These are phyloP conservation scores for Vidua macroura DNA, from an alignment of 2,113 vertebrate genomes.

Conservation along the genomic window DNA sequence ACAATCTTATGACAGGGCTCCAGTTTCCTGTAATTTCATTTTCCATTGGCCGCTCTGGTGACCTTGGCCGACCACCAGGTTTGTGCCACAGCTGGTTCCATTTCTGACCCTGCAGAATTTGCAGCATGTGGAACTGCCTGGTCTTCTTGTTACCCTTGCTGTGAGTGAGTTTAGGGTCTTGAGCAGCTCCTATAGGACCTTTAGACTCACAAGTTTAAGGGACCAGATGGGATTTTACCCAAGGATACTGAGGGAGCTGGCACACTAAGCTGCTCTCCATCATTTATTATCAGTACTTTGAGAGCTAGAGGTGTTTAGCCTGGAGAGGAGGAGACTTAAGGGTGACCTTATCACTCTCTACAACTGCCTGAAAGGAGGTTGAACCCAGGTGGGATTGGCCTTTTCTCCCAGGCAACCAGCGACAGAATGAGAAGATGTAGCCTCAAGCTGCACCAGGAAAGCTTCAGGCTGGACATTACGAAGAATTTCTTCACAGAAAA, in stretches of 20 bases:
- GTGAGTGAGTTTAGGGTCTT: not conserved
- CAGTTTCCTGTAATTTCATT: accelerated
- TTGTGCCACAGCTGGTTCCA: accelerated
- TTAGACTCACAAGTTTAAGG: not conserved
- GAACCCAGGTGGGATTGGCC: not conserved
- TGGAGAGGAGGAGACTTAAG: not conserved
- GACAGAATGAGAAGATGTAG: not conserved
- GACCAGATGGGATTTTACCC: accelerated
- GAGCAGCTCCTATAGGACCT: not conserved
- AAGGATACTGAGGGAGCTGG: not conserved
- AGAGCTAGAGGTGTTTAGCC: not conserved
- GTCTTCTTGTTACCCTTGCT: not conserved
- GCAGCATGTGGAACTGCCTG: not conserved
- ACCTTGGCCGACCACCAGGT: accelerated
- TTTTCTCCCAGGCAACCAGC: not conserved
- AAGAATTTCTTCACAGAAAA: not conserved
- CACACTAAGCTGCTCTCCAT: not conserved
- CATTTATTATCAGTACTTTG: not conserved
- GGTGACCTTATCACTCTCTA: not conserved
- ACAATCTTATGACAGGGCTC: accelerated
- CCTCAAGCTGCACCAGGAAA: too few species aligned
- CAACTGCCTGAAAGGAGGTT: not conserved
- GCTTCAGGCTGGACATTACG: not conserved
- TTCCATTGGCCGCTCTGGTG: accelerated
- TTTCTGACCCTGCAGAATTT: not conserved